A percentile compares a stretch with the other conserved stretches of the same genome.
These are phyloP conservation scores for Menura novaehollandiae DNA, from an alignment of 2,113 vertebrate genomes.

Conservation along the genomic window DNA sequence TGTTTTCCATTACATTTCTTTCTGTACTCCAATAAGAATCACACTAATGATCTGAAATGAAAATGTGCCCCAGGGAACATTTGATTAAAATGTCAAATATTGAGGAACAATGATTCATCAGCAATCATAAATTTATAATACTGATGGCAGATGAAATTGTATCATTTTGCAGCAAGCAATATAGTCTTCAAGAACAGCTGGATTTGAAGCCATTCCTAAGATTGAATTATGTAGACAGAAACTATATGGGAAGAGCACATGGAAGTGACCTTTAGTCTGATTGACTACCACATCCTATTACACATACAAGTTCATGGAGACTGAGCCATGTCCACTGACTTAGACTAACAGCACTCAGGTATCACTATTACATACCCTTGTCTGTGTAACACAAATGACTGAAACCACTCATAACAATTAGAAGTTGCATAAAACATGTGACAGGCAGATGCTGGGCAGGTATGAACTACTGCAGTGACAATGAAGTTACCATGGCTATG, in stretches of 20 bases:
- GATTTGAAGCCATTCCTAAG: neutral
- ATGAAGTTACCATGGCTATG: neutral
- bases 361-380: neutral
- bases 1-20: conserved; percentile 1
- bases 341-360: neutral
- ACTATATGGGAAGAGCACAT: neutral
- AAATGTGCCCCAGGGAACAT: neutral
- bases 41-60: conserved; percentile 2
- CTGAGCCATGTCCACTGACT: neutral
- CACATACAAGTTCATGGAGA: neutral
- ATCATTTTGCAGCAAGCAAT: neutral
- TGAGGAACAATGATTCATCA: neutral
- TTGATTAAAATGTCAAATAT: conserved; percentile 35
- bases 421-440: neutral
- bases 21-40: neutral
- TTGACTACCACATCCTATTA: neutral
- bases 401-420: neutral
- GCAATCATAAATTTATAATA: conserved; percentile 29
- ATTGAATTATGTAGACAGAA: neutral
- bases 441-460: neutral
- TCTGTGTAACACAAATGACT: neutral
- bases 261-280: neutral
- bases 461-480: neutral
- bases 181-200: neutral
- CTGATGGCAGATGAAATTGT: neutral